Conservation (phyloP, 92 coral and sea anemone genomes). For the Epizoanthus stellaris region DNA sequence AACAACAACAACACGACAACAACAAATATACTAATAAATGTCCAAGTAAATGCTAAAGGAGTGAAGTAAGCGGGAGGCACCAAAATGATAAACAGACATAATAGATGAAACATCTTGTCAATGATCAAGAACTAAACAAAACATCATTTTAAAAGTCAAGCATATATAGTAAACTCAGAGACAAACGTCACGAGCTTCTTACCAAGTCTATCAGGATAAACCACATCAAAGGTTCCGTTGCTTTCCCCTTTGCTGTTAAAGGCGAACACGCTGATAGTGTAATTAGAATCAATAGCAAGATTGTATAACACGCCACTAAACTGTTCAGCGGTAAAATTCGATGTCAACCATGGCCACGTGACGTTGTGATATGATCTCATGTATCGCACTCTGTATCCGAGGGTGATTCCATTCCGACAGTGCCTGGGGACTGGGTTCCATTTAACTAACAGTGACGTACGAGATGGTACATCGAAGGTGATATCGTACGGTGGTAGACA, state of each 20-base stretch:
- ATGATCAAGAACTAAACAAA: neutral
- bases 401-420: slow-evolving; percentile 73
- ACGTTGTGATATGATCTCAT: slow-evolving; percentile 41
- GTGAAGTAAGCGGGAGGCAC: no score
- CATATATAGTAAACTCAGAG: neutral
- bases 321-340: slow-evolving; percentile 56
- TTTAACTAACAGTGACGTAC: slow-evolving; percentile 38
- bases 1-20: no score
- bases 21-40: no score
- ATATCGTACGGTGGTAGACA: slow-evolving; percentile 74
- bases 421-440: slow-evolving; percentile 66
- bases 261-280: slow-evolving; percentile 71
- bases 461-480: slow-evolving; percentile 63
- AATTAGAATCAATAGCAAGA: slow-evolving; percentile 70
- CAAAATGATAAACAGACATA: no score
- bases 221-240: slow-evolving; percentile 62
- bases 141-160: neutral
- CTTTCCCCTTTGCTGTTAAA: slow-evolving; percentile 85
- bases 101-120: neutral
- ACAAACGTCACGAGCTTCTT: neutral
- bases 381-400: slow-evolving; percentile 76
- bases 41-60: no score
- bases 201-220: slow-evolving; percentile 68
- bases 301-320: slow-evolving; percentile 44
- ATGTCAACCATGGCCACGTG: slow-evolving; percentile 37